Evolutionary conservation across 2,113 vertebrate genomes (phyloP).

Genomic region (Hypanus sabinus): DNA sequence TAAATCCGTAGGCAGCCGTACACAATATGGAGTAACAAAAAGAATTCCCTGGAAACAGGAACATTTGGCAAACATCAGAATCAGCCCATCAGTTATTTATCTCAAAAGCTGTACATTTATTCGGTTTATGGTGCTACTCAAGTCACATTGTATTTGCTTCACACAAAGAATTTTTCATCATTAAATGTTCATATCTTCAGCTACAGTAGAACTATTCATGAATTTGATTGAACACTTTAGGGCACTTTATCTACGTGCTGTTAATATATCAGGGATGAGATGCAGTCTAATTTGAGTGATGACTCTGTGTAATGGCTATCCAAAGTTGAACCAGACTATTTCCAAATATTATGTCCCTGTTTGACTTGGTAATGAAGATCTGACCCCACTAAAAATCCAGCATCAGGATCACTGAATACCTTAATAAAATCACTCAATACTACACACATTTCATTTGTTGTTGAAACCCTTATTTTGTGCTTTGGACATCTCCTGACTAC

Average conservation of each 20-base stretch:
- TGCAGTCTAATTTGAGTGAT: not conserved
- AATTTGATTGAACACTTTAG: not conserved
- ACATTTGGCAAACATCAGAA: not conserved
- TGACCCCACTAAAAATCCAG: not conserved
- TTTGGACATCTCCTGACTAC: not conserved
- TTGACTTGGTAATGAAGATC: not conserved
- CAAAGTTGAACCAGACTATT: not conserved
- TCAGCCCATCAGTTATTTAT: not conserved
- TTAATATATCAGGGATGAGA: not conserved
- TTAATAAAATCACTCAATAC: not conserved
- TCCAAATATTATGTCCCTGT: not conserved
- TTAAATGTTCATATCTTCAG: not conserved
- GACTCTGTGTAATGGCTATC: not conserved
- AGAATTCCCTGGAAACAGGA: conserved; percentile 53
- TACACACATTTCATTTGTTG: not conserved
- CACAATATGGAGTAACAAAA: conserved; percentile 54
- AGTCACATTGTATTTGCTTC: not conserved
- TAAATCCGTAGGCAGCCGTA: conserved; percentile 57
- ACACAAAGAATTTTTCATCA: no score
- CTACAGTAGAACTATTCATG: not conserved
- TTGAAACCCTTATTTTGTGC: not conserved
- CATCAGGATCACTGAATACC: not conserved
- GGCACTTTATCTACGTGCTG: not conserved
- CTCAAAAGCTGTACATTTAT: not conserved
- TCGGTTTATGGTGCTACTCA: not conserved